These are phyloP conservation scores for Corythucha ciliata DNA, from an alignment of 2,888 invertebrate genomes.

Conservation along the genomic window DNA sequence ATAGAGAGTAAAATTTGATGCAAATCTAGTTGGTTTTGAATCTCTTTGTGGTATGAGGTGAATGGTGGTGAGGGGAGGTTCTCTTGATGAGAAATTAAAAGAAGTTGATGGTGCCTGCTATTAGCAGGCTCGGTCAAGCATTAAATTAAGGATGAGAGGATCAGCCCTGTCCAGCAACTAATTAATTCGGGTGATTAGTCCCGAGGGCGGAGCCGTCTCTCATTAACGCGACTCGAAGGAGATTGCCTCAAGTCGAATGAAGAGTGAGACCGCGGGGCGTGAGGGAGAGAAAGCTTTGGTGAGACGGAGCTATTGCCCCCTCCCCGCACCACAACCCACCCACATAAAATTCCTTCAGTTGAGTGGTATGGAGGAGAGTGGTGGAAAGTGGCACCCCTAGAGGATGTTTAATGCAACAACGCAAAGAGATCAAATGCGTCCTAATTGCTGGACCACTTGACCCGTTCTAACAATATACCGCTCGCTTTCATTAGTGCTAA, in stretches of 20 bases:
- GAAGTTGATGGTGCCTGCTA: too few relatives aligned
- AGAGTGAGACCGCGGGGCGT: background rate
- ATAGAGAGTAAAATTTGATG: too few relatives aligned
- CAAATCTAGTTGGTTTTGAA: too few relatives aligned
- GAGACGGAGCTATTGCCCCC: background rate
- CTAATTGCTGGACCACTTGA: constrained; percentile 7
- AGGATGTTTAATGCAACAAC: constrained; percentile 6
- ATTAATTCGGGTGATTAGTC: constrained; percentile 4
- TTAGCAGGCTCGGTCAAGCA: background rate
- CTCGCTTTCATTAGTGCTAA: constrained; percentile 1
- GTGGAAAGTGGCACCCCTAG: too few relatives aligned
- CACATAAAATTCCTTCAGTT: too few relatives aligned
- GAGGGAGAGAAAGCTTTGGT: constrained; percentile 1
- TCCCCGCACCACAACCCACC: background rate
- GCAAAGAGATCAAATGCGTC: constrained; percentile 3
- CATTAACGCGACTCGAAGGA: too few relatives aligned
- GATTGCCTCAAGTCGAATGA: too few relatives aligned
- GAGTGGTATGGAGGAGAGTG: too few relatives aligned
- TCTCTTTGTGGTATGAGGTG: too few relatives aligned
- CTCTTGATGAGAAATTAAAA: too few relatives aligned
- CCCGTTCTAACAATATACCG: constrained; percentile 3
- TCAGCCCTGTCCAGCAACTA: background rate
- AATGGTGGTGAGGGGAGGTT: too few relatives aligned
- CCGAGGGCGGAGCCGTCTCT: background rate
- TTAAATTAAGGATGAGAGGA: constrained; percentile 1